Percentiles rank a stretch among this genome's conserved stretches.
phyloP scores from a whole-genome alignment of 2,797 vertebrate species.

The Notoglanidium macrostoma region DNA sequence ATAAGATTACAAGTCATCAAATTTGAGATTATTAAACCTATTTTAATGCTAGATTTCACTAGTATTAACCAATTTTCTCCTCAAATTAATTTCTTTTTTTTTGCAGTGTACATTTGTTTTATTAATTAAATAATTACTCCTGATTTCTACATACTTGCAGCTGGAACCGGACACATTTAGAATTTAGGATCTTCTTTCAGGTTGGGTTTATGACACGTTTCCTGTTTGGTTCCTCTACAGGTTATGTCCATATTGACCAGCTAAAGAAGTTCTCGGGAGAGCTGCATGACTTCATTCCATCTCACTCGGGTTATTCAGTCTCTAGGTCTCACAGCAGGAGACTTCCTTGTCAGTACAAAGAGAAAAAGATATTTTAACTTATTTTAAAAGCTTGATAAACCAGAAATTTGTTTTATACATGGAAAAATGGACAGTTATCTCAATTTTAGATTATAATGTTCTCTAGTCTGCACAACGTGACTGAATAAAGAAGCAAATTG shows the following conservation, averaged over 20 bases:
- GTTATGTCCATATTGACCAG: conserved; percentile 75
- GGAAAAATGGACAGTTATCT: not conserved
- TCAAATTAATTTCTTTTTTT: not conserved
- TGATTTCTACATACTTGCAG: not conserved
- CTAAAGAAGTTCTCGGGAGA: conserved; percentile 83
- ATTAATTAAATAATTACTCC: not conserved
- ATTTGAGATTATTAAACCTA: too few relatives aligned
- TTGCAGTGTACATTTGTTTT: not conserved
- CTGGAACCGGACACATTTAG: not conserved
- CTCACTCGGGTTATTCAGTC: conserved; percentile 67
- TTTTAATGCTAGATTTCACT: too few relatives aligned
- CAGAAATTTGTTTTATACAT: not conserved
- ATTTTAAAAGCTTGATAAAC: not conserved
- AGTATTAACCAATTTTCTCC: too few relatives aligned
- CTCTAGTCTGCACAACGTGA: not conserved
- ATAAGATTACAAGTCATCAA: too few relatives aligned
- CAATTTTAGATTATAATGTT: not conserved
- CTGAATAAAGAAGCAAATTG: conserved; percentile 2
- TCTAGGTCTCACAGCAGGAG: conserved; percentile 59
- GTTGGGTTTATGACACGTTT: not conserved
- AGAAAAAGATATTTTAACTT: too few relatives aligned
- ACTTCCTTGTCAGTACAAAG: conserved; percentile 7
- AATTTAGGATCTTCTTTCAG: not conserved
- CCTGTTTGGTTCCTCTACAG: conserved; percentile 63
- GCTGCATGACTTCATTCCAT: conserved; percentile 77